These are phyloP conservation scores for Campoletis sonorensis DNA, from an alignment of 1,140 invertebrate genomes.

Conservation along the genomic window DNA sequence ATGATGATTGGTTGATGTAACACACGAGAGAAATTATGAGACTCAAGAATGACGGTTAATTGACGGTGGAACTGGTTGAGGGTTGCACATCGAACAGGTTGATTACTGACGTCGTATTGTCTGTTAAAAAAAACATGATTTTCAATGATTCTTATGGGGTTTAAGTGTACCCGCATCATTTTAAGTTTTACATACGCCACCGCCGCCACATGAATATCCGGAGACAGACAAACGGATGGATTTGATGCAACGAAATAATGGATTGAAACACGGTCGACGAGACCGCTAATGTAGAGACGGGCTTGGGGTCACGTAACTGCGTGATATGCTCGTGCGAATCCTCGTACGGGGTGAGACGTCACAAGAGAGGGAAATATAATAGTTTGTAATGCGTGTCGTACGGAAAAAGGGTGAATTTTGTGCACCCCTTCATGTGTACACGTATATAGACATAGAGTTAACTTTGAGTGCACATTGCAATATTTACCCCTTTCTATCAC, in stretches of 20 bases:
- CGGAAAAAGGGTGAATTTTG: conserved; percentile 60
- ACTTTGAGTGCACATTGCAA: conserved; percentile 73
- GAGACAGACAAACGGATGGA: conserved; percentile 29
- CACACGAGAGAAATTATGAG: background rate
- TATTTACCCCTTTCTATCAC: conserved; percentile 65
- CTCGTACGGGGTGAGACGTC: conserved; percentile 9
- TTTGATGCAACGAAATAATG: conserved; percentile 70
- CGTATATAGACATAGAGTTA: conserved; percentile 40
- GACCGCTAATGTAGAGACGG: conserved; percentile 70
- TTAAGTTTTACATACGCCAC: background rate
- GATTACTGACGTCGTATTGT: background rate
- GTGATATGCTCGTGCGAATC: conserved; percentile 35
- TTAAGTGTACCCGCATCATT: conserved; percentile 20
- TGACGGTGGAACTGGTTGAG: background rate
- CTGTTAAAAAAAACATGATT: background rate
- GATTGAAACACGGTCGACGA: conserved; percentile 58
- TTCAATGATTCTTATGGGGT: conserved; percentile 9
- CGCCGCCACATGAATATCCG: conserved; percentile 35
- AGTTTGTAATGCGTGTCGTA: conserved; percentile 35
- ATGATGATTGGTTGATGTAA: background rate
- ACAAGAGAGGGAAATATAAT: conserved; percentile 13
- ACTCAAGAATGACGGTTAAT: background rate
- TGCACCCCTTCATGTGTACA: conserved; percentile 61
- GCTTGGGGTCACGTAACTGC: conserved; percentile 37
- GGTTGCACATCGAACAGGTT: background rate